A percentile compares a stretch with the other conserved stretches of the same genome.
Conservation (phyloP, 2,797 vertebrate species). For the Pseudochaenichthys georgianus region DNA sequence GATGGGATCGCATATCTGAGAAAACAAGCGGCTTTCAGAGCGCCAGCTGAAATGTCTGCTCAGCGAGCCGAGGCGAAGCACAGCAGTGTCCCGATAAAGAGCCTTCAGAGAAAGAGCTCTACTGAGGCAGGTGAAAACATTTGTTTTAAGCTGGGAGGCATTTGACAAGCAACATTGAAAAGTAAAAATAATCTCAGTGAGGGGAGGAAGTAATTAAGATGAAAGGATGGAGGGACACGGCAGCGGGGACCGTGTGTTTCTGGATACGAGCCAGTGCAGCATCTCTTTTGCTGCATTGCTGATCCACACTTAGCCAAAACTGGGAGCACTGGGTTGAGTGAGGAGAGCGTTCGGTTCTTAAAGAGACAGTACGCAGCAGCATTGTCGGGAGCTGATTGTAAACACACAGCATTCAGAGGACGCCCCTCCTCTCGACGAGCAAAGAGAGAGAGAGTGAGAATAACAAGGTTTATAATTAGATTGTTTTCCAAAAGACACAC, state of each 20-base stretch:
- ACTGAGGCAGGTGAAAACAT: not conserved
- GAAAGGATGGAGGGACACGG: slow-evolving; percentile 15
- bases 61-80: slow-evolving; percentile 11
- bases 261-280: slow-evolving; percentile 59
- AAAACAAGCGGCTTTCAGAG: slow-evolving; percentile 13
- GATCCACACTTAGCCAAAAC: slow-evolving; percentile 31
- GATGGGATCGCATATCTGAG: slow-evolving; percentile 11
- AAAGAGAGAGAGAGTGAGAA: too few species aligned
- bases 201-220: slow-evolving; percentile 25
- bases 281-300: slow-evolving; percentile 66
- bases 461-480: too few species aligned
- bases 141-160: not conserved
- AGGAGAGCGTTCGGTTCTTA: not conserved
- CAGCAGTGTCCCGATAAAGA: not conserved
- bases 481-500: too few species aligned
- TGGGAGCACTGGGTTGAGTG: slow-evolving; percentile 5
- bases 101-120: slow-evolving; percentile 8
- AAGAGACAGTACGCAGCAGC: not conserved
- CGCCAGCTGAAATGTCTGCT: not conserved
- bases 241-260: slow-evolving; percentile 38
- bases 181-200: slow-evolving; percentile 6
- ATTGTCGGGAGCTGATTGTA: too few species aligned
- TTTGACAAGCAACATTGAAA: slow-evolving; percentile 19
- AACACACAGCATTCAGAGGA: too few species aligned
- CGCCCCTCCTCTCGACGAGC: too few species aligned